These are phyloP conservation scores for Pteria penguin DNA, from an alignment of 2,888 invertebrate genomes.

Conservation along the genomic window DNA sequence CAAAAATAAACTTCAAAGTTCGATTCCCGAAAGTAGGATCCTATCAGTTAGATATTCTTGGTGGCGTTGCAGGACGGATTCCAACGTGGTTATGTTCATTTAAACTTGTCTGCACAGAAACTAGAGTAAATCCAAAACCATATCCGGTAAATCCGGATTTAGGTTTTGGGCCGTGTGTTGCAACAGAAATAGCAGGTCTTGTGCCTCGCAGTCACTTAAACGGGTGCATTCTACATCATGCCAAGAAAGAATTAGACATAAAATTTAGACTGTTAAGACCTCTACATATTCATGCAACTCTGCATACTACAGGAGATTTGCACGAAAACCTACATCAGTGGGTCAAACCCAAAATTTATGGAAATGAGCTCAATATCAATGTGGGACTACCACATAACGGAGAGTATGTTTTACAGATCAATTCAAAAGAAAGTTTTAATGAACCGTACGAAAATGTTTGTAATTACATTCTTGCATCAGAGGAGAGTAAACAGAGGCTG, in stretches of 20 bases:
- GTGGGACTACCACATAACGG: conserved; percentile 51
- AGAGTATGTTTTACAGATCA: conserved; percentile 49
- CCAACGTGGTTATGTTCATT: conserved; percentile 47
- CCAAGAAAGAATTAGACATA: conserved; percentile 10
- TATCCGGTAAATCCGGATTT: conserved; percentile 49
- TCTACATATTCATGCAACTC: conserved; percentile 15
- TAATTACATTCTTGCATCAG: conserved; percentile 50
- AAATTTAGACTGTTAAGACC: conserved; percentile 1
- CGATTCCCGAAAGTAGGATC: conserved; percentile 55
- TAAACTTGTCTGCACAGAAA: conserved; percentile 50
- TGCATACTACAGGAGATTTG: conserved; percentile 32
- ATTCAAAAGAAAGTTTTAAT: conserved; percentile 36
- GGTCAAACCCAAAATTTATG: conserved; percentile 13
- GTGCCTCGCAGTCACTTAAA: conserved; percentile 45
- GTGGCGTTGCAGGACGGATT: conserved; percentile 32
- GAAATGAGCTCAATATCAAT: conserved; percentile 27
- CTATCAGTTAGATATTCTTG: conserved; percentile 46
- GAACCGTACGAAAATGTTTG: conserved; percentile 44
- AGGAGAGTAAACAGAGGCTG: too few species aligned
- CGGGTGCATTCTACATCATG: conserved; percentile 40
- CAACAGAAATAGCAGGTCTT: conserved; percentile 46
- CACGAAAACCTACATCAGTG: conserved; percentile 3
- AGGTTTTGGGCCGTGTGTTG: conserved; percentile 55
- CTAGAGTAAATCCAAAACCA: conserved; percentile 21
- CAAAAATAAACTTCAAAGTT: conserved; percentile 46